phyloP scores from a whole-genome alignment of 2,888 invertebrate species.

The Apamea sordens region DNA sequence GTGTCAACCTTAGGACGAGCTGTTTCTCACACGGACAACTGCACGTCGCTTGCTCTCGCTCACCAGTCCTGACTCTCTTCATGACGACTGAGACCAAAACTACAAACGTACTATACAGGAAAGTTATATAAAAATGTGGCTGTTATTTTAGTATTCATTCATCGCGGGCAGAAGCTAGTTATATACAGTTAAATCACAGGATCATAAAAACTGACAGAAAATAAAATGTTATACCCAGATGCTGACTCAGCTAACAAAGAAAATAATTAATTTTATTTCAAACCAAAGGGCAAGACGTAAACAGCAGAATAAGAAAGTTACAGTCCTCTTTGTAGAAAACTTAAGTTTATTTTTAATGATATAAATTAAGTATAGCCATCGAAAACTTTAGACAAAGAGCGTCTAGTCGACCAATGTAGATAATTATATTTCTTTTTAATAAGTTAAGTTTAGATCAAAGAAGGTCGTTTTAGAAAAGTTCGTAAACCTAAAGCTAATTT shows the following conservation, averaged over 20 bases:
- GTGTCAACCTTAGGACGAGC: not conserved
- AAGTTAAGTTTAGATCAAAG: constrained; percentile 24
- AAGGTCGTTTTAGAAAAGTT: not conserved
- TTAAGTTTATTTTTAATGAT: constrained; percentile 13
- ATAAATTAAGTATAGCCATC: constrained; percentile 11
- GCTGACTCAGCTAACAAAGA: constrained; percentile 3
- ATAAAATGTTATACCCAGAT: not conserved
- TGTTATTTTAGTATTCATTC: not conserved
- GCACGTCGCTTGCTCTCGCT: not conserved
- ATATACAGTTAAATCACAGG: not conserved
- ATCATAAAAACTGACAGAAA: constrained; percentile 12
- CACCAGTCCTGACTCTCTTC: not conserved
- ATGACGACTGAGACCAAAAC: not conserved
- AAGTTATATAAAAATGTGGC: not conserved
- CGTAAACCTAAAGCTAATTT: not conserved
- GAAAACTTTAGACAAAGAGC: constrained; percentile 35
- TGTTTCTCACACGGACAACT: not conserved
- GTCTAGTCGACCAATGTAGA: not conserved
- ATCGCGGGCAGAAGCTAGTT: too few species aligned
- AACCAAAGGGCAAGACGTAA: constrained; percentile 17
- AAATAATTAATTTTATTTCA: constrained; percentile 9
- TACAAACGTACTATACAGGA: not conserved
- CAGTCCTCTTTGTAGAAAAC: constrained; percentile 13
- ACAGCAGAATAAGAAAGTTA: constrained; percentile 17
- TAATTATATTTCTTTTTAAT: constrained; percentile 19